Evolutionary conservation across 1,140 invertebrate genomes (phyloP).

Genomic region (Odontomachus brunneus): DNA sequence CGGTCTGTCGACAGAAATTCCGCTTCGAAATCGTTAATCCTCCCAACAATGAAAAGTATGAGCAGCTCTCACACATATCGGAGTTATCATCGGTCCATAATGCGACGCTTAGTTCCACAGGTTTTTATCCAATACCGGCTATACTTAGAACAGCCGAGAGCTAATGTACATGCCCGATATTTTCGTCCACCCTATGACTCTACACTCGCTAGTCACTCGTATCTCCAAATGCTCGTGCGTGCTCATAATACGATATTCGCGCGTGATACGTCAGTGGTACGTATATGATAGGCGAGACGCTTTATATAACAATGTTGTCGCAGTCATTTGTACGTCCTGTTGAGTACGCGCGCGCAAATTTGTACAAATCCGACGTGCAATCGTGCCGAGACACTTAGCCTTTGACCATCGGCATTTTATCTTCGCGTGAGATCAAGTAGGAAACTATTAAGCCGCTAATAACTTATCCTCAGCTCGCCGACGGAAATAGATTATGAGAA

Average conservation of each 20-base stretch:
- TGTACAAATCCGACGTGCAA: background rate
- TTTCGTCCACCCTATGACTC: constrained; percentile 44
- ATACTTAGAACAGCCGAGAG: constrained; percentile 52
- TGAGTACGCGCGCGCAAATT: background rate
- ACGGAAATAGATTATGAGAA: background rate
- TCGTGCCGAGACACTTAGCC: background rate
- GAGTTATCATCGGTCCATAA: constrained; percentile 47
- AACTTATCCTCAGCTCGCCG: background rate
- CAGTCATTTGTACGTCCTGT: constrained; percentile 30
- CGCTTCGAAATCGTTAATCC: constrained; percentile 8
- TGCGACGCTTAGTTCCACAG: constrained; percentile 2
- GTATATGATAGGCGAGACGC: constrained; percentile 47
- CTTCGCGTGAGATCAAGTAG: background rate
- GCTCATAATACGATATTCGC: constrained; percentile 58
- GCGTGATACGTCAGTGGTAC: constrained; percentile 50
- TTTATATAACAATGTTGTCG: constrained; percentile 60
- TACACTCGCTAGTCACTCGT: constrained; percentile 31
- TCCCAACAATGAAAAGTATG: background rate
- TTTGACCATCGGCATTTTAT: background rate
- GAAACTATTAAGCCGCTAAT: background rate
- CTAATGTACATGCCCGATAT: constrained; percentile 46
- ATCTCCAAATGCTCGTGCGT: constrained; percentile 22
- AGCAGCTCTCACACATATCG: constrained; percentile 10
- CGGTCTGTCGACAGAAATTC: too few relatives aligned
- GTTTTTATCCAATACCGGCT: constrained; percentile 54